Conservation (phyloP, 1,140 invertebrate genomes). For the Musca vetustissima region DNA sequence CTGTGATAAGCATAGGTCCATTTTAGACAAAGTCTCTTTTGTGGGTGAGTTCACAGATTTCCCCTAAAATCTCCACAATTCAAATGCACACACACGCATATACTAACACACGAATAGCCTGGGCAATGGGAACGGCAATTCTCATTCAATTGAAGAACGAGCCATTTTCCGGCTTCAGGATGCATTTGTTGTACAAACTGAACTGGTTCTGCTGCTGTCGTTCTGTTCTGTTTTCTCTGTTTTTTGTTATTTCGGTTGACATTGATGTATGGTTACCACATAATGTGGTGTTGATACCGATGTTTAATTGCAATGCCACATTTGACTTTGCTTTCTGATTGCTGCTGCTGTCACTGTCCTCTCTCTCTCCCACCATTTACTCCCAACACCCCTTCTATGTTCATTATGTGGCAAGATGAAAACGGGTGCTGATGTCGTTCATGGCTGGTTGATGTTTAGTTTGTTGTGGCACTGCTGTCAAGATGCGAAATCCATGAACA, state of each 20-base stretch:
- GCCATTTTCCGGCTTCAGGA: conserved; percentile 6
- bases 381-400: too few relatives aligned
- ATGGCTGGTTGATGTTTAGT: background rate
- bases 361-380: too few relatives aligned
- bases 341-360: too few relatives aligned
- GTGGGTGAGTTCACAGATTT: background rate
- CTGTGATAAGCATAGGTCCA: background rate
- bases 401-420: background rate
- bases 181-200: too few relatives aligned
- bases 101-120: background rate
- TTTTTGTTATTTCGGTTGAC: conserved; percentile 7
- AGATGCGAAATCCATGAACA: conserved; percentile 6
- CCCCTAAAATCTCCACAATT: conserved; percentile 4
- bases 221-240: too few relatives aligned
- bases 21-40: background rate
- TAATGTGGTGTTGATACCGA: conserved; percentile 13
- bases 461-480: conserved; percentile 17
- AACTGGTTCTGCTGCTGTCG: too few relatives aligned
- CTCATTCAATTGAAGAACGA: background rate
- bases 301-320: conserved; percentile 13
- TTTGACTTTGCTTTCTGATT: background rate
- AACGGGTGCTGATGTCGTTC: conserved; percentile 8
- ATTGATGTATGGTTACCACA: conserved; percentile 21
- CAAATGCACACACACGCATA: background rate
- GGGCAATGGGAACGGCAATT: background rate